Evolutionary conservation across 1,140 invertebrate species (phyloP), one percentile per base, ranked within the genome.

Genomic region (Eupristina koningsbergeri): DNA sequence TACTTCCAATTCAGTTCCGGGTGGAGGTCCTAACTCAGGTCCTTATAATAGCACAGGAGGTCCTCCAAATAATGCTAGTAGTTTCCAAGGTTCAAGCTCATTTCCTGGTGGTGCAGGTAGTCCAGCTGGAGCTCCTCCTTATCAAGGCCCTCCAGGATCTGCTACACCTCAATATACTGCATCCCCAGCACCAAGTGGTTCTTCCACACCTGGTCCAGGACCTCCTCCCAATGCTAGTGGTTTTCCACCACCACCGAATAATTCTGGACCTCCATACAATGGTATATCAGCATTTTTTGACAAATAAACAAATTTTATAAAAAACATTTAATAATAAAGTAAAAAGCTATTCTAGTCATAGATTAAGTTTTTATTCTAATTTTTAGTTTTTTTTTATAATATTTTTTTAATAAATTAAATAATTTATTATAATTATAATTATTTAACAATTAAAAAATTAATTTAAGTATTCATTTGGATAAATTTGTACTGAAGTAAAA

Each of bases 111-210:
- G 94, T 45, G 94, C 94, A 79, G 94, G 94, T 31, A 95, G 94
- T 88, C 95, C 95, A 74, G 94, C 95, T 39, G 93, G 93, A 31
- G 94, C 93, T 13, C 93, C 93, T 36, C 91, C 94, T 58, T 95
- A 95, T 89, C 94, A 95, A 88, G 94, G 93, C 8, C 95, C 95
- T 80, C 94, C 95, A 9, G 95, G 95, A 61, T 95, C 95, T 39
- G 95, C 93, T 80, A 95, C 95, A 81, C 95, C 95, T 26, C 95
- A 96, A 88, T 96, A 96, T 89, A 96, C 95, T 84, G 95, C 95
- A 39, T 96, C 95, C 45, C 95, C 95, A 69, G 95, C 95, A 75
- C 95, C 95, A 6, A 95, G 95, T 41, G 95, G 95, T n/a, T 95
- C 95, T 61, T 96, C 95, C 26, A 96, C 95, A 47, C 95, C 95